Evolutionary conservation across 2,797 vertebrate genomes (phyloP).

Genomic region (Eospalax fontanierii): DNA sequence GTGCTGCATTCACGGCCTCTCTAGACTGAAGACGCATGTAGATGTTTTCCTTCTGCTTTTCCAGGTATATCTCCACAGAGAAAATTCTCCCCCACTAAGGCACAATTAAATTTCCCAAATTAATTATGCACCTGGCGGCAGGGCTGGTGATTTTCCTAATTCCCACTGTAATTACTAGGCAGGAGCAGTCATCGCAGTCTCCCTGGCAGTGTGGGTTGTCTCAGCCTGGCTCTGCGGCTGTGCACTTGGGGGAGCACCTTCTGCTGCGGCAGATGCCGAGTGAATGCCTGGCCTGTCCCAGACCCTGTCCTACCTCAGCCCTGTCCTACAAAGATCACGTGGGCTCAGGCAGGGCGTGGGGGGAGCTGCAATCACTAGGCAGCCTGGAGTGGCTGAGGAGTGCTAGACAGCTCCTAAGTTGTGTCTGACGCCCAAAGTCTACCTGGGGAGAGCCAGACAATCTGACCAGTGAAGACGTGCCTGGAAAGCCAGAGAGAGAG

Average conservation of each 20-base stretch:
- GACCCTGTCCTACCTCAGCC: background rate
- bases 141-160: slow-evolving; percentile 73
- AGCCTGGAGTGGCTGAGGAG: background rate
- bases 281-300: background rate
- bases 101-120: slow-evolving; percentile 69
- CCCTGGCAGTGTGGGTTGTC: background rate
- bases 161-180: slow-evolving; percentile 58
- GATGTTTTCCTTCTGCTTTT: background rate
- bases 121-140: slow-evolving; percentile 53
- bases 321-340: background rate
- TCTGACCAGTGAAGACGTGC: no score
- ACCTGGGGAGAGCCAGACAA: no score
- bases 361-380: background rate
- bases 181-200: slow-evolving; percentile 55
- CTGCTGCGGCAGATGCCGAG: background rate
- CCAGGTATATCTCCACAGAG: background rate
- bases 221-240: rapidly evolving
- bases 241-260: rapidly evolving
- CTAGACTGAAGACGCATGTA: background rate
- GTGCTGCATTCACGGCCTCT: background rate
- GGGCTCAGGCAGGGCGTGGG: background rate
- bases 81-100: slow-evolving; percentile 55
- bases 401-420: no score
- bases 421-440: background rate
- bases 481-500: background rate